phyloP scores from a whole-genome alignment of 2,797 vertebrate genomes.

The Mormyrops boulengeri region DNA sequence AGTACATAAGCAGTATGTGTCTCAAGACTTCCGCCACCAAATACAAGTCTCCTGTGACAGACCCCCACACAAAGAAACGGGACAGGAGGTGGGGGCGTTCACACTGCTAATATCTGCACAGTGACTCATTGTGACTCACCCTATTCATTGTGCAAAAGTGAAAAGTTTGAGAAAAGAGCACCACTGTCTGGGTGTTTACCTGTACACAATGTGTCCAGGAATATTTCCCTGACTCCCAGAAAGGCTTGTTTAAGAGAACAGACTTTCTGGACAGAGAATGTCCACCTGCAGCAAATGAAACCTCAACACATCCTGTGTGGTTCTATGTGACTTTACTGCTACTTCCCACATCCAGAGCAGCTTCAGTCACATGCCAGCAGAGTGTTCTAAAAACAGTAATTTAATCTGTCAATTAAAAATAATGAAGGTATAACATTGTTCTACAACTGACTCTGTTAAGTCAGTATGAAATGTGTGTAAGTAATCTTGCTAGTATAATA shows the following conservation, averaged over 20 bases:
- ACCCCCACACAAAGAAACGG: neutral
- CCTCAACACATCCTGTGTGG: neutral
- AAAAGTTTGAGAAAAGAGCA: neutral
- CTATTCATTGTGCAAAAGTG: neutral
- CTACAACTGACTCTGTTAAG: neutral
- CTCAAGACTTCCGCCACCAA: neutral
- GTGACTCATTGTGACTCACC: conserved; percentile 10
- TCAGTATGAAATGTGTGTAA: neutral
- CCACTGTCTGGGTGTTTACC: neutral
- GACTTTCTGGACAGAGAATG: neutral
- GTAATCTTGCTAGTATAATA: neutral
- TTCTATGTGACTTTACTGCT: neutral
- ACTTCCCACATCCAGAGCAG: neutral
- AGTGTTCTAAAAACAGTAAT: neutral
- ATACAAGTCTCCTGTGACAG: neutral
- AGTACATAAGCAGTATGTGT: neutral
- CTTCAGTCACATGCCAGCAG: neutral
- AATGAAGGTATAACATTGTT: neutral
- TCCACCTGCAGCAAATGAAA: neutral
- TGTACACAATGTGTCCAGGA: neutral
- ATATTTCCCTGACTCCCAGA: neutral
- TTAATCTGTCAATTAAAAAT: neutral
- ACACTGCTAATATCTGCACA: neutral
- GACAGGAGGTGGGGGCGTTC: neutral
- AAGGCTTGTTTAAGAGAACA: neutral